phyloP scores from a whole-genome alignment of 2,797 vertebrate genomes.

The Odontamblyopus rebecca region DNA sequence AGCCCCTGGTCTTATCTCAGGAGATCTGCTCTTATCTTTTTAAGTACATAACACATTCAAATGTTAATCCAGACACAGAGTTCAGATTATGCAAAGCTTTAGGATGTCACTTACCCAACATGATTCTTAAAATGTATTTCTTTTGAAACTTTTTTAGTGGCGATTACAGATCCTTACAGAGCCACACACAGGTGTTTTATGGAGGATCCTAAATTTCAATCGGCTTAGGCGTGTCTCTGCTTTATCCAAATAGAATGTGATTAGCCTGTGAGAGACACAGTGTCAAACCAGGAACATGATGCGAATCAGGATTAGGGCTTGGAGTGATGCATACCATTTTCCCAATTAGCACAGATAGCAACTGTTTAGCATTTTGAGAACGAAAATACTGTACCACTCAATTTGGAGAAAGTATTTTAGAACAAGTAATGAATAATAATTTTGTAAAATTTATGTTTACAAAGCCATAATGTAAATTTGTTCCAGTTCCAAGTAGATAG shows the following conservation, averaged over 20 bases:
- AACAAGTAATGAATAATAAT: background rate
- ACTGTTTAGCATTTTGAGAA: constrained; percentile 18
- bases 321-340: constrained; percentile 27
- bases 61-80: background rate
- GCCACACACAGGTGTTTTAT: constrained; percentile 8
- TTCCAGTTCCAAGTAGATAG: background rate
- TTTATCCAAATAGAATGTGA: constrained; percentile 26
- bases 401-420: constrained; percentile 9
- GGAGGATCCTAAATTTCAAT: constrained; percentile 18
- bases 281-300: constrained; percentile 13
- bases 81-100: background rate
- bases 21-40: constrained; percentile 32
- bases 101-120: background rate
- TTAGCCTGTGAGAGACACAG: constrained; percentile 16
- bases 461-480: background rate
- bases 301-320: constrained; percentile 34
- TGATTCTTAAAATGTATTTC: background rate
- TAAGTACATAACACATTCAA: constrained; percentile 17
- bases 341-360: constrained; percentile 34
- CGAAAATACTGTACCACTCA: constrained; percentile 16
- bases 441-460: background rate
- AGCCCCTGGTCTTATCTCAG: constrained; percentile 41
- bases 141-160: constrained; percentile 15
- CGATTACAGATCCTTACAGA: constrained; percentile 12
- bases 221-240: constrained; percentile 27